Evolutionary conservation across 2,797 vertebrate genomes (phyloP).

Genomic region (Lepilemur ruficaudatus): DNA sequence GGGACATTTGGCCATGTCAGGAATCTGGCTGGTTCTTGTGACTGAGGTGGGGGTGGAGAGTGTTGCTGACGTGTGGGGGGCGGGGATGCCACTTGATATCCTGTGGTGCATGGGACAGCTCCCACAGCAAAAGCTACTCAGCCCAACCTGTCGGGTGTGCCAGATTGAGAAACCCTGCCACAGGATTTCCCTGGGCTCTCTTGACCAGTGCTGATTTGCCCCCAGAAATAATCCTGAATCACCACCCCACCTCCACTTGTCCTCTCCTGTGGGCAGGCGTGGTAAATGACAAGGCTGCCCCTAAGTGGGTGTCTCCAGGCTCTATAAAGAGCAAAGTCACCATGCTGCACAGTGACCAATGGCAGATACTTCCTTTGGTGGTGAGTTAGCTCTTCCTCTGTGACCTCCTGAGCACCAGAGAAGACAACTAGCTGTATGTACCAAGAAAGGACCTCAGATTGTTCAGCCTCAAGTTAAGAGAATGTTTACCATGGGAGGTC

Average conservation of each 20-base stretch:
- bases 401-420: background rate
- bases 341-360: background rate
- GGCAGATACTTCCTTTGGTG: background rate
- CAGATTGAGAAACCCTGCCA: background rate
- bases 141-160: background rate
- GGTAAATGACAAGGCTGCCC: background rate
- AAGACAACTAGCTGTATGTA: background rate
- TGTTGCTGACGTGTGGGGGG: background rate
- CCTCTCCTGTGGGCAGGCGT: background rate
- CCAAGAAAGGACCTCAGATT: background rate
- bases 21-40: background rate
- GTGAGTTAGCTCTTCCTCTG: background rate
- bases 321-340: background rate
- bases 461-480: background rate
- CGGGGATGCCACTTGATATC: background rate
- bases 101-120: background rate
- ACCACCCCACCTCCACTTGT: fast-evolving
- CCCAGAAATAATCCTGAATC: background rate
- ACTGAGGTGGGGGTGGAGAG: background rate
- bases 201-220: background rate
- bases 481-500: background rate
- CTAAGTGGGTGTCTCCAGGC: background rate
- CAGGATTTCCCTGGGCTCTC: background rate
- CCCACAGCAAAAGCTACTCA: background rate
- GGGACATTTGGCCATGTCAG: background rate